Evolutionary conservation across 1,140 invertebrate genomes (phyloP).

Genomic region (Dendrolimus kikuchii): DNA sequence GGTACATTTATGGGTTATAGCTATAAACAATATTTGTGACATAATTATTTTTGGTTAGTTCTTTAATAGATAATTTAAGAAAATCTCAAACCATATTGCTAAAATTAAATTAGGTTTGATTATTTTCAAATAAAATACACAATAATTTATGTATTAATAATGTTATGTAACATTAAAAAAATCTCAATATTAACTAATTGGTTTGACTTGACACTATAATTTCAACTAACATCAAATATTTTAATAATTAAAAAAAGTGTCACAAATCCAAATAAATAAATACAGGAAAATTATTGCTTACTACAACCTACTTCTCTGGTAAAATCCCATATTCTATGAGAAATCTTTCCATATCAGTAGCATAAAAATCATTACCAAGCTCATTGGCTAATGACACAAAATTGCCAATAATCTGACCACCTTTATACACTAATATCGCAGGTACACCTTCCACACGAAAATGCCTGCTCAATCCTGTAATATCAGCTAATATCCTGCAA

Average conservation of each 20-base stretch:
- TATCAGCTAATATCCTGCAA: slow-evolving; percentile 85
- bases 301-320: slow-evolving; percentile 74
- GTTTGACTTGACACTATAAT: too few species aligned
- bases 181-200: too few species aligned
- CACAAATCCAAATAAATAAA: slow-evolving; percentile 1
- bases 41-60: too few species aligned
- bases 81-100: too few species aligned
- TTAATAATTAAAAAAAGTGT: not conserved
- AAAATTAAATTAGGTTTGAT: too few species aligned
- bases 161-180: too few species aligned
- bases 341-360: slow-evolving; percentile 92
- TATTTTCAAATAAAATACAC: too few species aligned
- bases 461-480: slow-evolving; percentile 83
- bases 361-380: slow-evolving; percentile 92
- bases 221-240: too few species aligned
- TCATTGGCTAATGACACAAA: slow-evolving; percentile 91
- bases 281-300: slow-evolving; percentile 1
- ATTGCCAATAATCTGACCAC: slow-evolving; percentile 92
- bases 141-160: too few species aligned
- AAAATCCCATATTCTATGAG: slow-evolving; percentile 89
- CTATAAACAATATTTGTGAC: too few species aligned
- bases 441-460: slow-evolving; percentile 93
- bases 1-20: too few species aligned
- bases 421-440: slow-evolving; percentile 93
- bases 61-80: too few species aligned